Evolutionary conservation across 2,888 invertebrate species (phyloP).

Genomic region (Drosophila siamana): DNA sequence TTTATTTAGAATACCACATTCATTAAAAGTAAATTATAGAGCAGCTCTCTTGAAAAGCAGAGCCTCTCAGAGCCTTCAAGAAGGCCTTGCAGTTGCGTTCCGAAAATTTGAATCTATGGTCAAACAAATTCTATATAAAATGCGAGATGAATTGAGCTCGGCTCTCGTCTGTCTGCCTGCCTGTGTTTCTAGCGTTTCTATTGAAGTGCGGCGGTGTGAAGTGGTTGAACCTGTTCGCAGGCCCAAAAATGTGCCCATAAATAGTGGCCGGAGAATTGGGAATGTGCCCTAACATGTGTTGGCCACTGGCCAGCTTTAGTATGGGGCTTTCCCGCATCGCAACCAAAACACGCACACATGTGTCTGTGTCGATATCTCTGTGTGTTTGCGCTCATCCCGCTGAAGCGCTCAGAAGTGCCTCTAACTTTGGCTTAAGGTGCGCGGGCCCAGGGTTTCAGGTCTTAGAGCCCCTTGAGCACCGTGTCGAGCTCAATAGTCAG

Average conservation of each 20-base stretch:
- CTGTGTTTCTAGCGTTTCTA: constrained; percentile 38
- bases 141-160: neutral
- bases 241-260: constrained; percentile 18
- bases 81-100: too few species aligned
- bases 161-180: neutral
- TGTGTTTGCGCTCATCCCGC: constrained; percentile 28
- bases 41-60: too few species aligned
- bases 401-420: constrained; percentile 46
- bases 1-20: too few species aligned
- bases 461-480: constrained; percentile 4
- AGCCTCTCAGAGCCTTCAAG: too few species aligned
- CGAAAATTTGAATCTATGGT: too few species aligned
- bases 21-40: too few species aligned
- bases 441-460: constrained; percentile 26
- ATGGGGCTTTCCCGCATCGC: constrained; percentile 69
- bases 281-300: constrained; percentile 58
- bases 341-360: constrained; percentile 43
- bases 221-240: constrained; percentile 56
- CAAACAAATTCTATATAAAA: too few species aligned
- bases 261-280: constrained; percentile 10
- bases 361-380: too few species aligned
- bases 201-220: constrained; percentile 10
- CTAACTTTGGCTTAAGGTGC: constrained; percentile 58
- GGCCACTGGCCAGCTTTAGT: constrained; percentile 63
- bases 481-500: constrained; percentile 36